phyloP scores from a whole-genome alignment of 1,140 invertebrate genomes.

The Diplogasteroides magnus region DNA sequence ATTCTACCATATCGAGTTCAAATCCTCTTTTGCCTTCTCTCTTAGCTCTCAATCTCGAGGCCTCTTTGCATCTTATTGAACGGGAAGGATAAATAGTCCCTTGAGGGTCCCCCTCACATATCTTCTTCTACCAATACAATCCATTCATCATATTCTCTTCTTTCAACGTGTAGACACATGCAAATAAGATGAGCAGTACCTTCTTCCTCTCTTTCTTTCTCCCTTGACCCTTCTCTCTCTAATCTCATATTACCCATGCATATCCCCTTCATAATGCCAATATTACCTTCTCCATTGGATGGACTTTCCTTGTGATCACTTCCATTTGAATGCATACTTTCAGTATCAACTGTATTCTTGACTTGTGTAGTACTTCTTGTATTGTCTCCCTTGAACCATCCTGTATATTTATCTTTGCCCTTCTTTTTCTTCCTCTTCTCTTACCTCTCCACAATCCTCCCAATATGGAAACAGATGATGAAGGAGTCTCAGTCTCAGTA shows the following conservation, averaged over 20 bases:
- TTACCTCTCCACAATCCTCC: not conserved
- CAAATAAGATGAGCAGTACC: too few species aligned
- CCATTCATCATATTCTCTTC: not conserved
- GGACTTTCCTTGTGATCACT: too few species aligned
- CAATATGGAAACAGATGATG: not conserved
- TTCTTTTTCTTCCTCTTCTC: not conserved
- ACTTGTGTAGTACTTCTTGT: too few species aligned
- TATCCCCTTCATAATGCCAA: too few species aligned
- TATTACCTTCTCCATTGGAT: too few species aligned
- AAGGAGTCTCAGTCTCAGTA: not conserved
- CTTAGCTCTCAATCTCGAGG: not conserved
- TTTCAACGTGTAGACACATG: too few species aligned
- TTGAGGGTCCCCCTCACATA: not conserved
- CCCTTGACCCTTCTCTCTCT: too few species aligned
- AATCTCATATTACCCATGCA: too few species aligned
- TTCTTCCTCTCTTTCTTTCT: too few species aligned
- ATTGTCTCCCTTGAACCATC: not conserved
- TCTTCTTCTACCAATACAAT: not conserved
- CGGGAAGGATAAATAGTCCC: not conserved
- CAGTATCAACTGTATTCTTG: too few species aligned
- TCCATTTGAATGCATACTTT: too few species aligned
- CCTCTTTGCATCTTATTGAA: not conserved
- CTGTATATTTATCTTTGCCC: not conserved
- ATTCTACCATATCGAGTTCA: not conserved
- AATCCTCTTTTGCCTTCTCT: not conserved